Evolutionary conservation across 2,888 invertebrate species (phyloP).

Genomic region (Trissonchulus sp.): DNA sequence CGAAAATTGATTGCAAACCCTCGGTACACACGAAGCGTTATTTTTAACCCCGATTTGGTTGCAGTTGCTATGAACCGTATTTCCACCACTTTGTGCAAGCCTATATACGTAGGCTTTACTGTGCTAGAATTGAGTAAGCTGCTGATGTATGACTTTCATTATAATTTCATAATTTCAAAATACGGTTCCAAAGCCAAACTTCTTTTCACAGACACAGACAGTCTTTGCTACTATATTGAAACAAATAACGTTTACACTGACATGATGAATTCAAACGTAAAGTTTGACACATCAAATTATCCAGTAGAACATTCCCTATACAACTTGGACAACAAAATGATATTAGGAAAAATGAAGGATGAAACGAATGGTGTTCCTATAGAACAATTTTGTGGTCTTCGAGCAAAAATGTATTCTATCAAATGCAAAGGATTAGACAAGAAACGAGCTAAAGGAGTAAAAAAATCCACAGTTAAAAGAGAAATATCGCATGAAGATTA

Average conservation of each 20-base stretch:
- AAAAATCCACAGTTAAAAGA: neutral
- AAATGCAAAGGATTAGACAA: neutral
- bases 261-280: neutral
- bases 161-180: neutral
- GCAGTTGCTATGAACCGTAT: neutral
- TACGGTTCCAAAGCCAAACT: neutral
- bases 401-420: constrained; percentile 6
- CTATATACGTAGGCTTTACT: constrained; percentile 12
- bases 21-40: neutral
- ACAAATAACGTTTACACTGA: constrained; percentile 19
- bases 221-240: constrained; percentile 15
- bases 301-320: constrained; percentile 4
- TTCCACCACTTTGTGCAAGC: neutral
- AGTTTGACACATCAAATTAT: constrained; percentile 15
- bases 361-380: constrained; percentile 9
- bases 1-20: constrained; percentile 11
- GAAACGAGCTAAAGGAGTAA: constrained; percentile 18
- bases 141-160: constrained; percentile 21
- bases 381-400: neutral
- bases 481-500: constrained; percentile 17
- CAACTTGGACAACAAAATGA: neutral
- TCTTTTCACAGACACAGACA: constrained; percentile 23
- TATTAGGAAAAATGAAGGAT: constrained; percentile 13
- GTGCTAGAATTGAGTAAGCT: constrained; percentile 5
- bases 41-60: neutral